Conservation (phyloP, 2,797 vertebrate species). For the Acanthiza pusilla region DNA sequence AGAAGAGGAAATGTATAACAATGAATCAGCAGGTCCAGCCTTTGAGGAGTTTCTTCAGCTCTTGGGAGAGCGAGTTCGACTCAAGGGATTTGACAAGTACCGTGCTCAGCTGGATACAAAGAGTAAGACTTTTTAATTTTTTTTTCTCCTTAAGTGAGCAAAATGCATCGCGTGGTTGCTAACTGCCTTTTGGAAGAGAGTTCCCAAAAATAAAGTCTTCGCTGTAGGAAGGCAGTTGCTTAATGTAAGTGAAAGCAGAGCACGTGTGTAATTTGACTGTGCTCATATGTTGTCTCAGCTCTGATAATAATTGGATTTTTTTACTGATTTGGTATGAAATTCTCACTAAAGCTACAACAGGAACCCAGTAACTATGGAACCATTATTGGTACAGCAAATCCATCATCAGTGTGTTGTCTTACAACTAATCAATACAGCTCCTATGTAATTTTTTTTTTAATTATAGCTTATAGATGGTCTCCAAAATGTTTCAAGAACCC, state of each 20-base stretch:
- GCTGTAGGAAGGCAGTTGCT: neutral
- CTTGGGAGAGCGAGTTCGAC: slow-evolving; percentile 92
- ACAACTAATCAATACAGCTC: neutral
- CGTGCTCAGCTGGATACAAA: slow-evolving; percentile 95
- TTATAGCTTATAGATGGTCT: neutral
- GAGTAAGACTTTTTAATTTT: slow-evolving; percentile 76
- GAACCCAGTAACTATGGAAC: neutral
- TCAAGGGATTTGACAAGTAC: slow-evolving; percentile 96
- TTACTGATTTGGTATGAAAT: neutral
- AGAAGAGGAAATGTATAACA: slow-evolving; percentile 99
- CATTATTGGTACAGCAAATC: neutral
- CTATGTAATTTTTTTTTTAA: neutral
- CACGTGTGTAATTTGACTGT: neutral
- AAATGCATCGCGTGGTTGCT: neutral
- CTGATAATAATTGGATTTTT: neutral
- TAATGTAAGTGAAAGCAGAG: neutral
- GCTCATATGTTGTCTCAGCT: neutral
- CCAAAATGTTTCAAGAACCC: neutral
- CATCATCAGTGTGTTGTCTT: neutral
- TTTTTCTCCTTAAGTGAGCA: neutral
- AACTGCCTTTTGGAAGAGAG: neutral
- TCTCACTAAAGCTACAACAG: neutral
- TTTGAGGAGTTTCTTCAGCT: slow-evolving; percentile 96
- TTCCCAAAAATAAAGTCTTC: neutral
- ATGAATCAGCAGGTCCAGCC: slow-evolving; percentile 88